Percentiles rank a stretch among this genome's conserved stretches.
Conservation (phyloP, 2,113 vertebrate genomes). For the Anarhynchus alexandrinus region DNA sequence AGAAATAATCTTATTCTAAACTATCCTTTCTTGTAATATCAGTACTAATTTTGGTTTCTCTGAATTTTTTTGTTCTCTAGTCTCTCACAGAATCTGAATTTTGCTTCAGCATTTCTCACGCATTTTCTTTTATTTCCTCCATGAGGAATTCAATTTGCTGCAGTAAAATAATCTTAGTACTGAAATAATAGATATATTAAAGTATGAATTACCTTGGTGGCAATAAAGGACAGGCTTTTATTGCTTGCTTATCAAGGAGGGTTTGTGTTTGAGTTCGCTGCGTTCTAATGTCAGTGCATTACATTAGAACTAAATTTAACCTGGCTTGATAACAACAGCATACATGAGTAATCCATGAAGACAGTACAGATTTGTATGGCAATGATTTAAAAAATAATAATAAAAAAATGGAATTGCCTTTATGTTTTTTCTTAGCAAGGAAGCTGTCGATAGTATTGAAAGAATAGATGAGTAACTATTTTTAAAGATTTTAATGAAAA, state of each 20-base stretch:
- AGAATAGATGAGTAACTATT: neutral
- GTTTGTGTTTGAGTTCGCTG: constrained; percentile 40
- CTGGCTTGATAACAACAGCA: neutral
- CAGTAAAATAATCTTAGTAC: constrained; percentile 30
- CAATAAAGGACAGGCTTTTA: constrained; percentile 59
- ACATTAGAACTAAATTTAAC: constrained; percentile 38
- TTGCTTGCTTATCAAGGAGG: constrained; percentile 47
- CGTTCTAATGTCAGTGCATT: neutral
- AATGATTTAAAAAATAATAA: neutral
- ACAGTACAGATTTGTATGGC: neutral
- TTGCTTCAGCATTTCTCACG: neutral
- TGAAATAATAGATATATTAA: constrained; percentile 44
- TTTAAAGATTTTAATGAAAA: neutral
- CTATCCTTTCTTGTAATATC: neutral
- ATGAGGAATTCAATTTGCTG: constrained; percentile 28
- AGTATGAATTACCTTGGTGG: constrained; percentile 38
- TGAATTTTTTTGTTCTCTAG: neutral
- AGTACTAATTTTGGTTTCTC: neutral
- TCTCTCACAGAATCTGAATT: neutral
- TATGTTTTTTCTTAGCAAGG: neutral
- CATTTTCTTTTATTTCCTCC: constrained; percentile 29
- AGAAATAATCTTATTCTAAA: neutral
- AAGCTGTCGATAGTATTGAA: neutral
- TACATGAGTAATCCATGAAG: neutral
- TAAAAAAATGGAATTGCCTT: neutral